Evolutionary conservation across 1,140 invertebrate genomes (phyloP).

Genomic region (Rhizoglyphus robini): DNA sequence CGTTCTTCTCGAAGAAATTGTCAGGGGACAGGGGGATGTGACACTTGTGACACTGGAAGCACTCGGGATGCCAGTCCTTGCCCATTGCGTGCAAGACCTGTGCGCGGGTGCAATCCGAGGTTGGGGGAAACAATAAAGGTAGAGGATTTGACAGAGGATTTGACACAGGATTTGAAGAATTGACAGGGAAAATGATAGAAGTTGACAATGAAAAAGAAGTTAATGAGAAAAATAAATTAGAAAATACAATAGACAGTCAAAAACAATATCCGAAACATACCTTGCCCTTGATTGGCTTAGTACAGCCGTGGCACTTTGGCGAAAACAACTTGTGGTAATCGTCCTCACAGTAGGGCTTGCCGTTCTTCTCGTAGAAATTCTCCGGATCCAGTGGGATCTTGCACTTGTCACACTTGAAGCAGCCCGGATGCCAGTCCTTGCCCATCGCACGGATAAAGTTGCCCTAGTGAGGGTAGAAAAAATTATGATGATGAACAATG

Average conservation of each 20-base stretch:
- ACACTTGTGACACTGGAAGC: conserved; percentile 94
- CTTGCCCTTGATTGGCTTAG: conserved; percentile 35
- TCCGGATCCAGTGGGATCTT: conserved; percentile 38
- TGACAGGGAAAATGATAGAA: no score
- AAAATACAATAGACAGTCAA: not conserved
- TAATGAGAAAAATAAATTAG: not conserved
- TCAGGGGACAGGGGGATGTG: conserved; percentile 86
- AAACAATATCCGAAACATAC: not conserved
- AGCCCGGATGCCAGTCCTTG: conserved; percentile 42
- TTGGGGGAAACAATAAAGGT: no score
- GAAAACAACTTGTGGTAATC: conserved; percentile 44
- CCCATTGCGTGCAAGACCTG: conserved; percentile 70
- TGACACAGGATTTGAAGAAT: no score
- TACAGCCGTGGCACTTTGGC: conserved; percentile 40
- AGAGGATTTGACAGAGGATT: no score
- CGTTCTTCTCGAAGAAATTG: conserved; percentile 96
- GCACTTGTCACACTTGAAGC: conserved; percentile 41
- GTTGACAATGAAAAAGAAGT: no score
- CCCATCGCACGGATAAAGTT: conserved; percentile 41
- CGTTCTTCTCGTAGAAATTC: conserved; percentile 42
- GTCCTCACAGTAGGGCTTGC: conserved; percentile 40
- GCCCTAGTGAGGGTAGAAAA: not conserved
- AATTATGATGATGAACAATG: not conserved
- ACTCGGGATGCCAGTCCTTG: conserved; percentile 97
- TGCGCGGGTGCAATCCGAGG: not conserved